Percentiles rank a stretch among this genome's conserved stretches.
phyloP scores from a whole-genome alignment of 2,797 vertebrate genomes.

The Botia kubotai region DNA sequence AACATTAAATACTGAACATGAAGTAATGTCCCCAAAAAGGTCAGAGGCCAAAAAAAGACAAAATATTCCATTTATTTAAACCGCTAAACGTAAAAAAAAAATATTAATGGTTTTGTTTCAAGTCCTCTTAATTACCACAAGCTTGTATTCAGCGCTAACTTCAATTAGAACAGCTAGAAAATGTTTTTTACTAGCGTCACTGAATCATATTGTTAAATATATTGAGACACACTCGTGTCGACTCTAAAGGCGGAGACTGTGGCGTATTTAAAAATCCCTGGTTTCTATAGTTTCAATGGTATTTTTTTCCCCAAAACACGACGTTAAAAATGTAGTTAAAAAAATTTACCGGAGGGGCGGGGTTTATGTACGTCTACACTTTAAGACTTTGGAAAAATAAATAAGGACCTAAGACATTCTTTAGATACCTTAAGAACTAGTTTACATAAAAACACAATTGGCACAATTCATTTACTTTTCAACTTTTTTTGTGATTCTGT shows the following conservation, averaged over 20 bases:
- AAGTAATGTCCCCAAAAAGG: slow-evolving; percentile 69
- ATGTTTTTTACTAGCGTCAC: slow-evolving; percentile 17
- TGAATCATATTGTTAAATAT: slow-evolving; percentile 18
- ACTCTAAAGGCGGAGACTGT: slow-evolving; percentile 32
- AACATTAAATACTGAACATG: slow-evolving; percentile 77
- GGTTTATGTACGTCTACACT: slow-evolving; percentile 36
- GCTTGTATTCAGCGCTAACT: slow-evolving; percentile 34
- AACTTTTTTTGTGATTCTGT: slow-evolving; percentile 70
- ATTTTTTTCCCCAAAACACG: slow-evolving; percentile 9
- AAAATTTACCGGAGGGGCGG: neutral
- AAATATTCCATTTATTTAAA: slow-evolving; percentile 54
- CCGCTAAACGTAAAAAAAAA: slow-evolving; percentile 69
- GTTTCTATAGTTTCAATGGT: too few relatives aligned
- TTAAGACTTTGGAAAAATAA: slow-evolving; percentile 74
- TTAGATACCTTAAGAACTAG: slow-evolving; percentile 67
- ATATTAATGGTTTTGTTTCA: slow-evolving; percentile 1
- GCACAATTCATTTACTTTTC: slow-evolving; percentile 74
- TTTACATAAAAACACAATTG: slow-evolving; percentile 73
- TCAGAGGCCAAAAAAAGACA: slow-evolving; percentile 55
- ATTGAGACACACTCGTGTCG: neutral
- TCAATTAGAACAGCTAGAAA: slow-evolving; percentile 38
- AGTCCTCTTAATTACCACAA: neutral
- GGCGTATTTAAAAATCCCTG: neutral
- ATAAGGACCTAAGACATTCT: slow-evolving; percentile 75
- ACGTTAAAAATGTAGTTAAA: neutral